Percentiles rank a stretch among this genome's conserved stretches.
Evolutionary conservation across 2,888 invertebrate species (phyloP).

Genomic region (Agriopis marginaria): DNA sequence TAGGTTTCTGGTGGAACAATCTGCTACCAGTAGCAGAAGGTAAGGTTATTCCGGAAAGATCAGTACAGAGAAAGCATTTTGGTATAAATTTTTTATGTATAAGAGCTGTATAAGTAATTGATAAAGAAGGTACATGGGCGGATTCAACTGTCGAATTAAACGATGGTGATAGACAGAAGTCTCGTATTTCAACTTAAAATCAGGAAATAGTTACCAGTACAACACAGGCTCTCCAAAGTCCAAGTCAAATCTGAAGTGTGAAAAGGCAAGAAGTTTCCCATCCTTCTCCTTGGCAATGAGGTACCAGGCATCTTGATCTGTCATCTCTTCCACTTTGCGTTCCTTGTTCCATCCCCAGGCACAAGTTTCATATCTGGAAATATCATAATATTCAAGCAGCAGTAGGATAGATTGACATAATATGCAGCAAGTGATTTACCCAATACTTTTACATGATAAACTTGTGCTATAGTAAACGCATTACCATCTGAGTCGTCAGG

Average conservation of each 20-base stretch:
- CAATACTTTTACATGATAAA: too few relatives aligned
- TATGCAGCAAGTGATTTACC: not conserved
- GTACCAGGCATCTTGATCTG: slow-evolving; percentile 91
- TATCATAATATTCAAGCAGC: not conserved
- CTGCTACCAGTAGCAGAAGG: too few relatives aligned
- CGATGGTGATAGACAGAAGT: not conserved
- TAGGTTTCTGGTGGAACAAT: too few relatives aligned
- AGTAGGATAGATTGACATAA: not conserved
- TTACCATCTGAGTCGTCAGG: too few relatives aligned
- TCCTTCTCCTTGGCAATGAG: slow-evolving; percentile 87
- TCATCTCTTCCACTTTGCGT: slow-evolving; percentile 91
- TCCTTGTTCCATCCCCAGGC: slow-evolving; percentile 93
- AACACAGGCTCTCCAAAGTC: slow-evolving; percentile 92
- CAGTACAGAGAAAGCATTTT: not conserved
- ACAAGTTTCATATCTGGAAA: slow-evolving; percentile 88
- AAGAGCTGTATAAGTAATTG: not conserved
- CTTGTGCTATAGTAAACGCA: too few relatives aligned
- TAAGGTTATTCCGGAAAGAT: too few relatives aligned
- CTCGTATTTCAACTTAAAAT: not conserved
- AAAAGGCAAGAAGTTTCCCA: slow-evolving; percentile 88
- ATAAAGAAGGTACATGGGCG: not conserved
- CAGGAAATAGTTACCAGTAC: slow-evolving; percentile 88
- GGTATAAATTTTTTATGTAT: not conserved
- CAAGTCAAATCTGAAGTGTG: slow-evolving; percentile 94
- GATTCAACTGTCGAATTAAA: not conserved